phyloP scores from a whole-genome alignment of 2,888 invertebrate species.

The Leucophenga maculata region DNA sequence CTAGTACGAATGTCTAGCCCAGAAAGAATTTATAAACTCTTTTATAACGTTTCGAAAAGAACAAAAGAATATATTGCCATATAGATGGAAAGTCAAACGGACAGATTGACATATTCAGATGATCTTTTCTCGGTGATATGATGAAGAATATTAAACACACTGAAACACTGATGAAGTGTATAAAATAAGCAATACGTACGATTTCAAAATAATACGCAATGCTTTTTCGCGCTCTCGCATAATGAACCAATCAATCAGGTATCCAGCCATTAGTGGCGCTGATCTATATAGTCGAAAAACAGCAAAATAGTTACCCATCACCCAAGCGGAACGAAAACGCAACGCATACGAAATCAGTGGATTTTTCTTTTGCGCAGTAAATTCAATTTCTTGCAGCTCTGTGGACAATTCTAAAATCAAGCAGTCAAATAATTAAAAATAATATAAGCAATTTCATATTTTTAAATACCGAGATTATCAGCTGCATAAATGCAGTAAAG shows the following conservation, averaged over 20 bases:
- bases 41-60: no score
- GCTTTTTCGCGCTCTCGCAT: conserved; percentile 94
- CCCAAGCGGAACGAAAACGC: conserved; percentile 93
- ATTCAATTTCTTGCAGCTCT: conserved; percentile 83
- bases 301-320: conserved; percentile 90
- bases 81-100: no score
- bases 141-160: no score
- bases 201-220: conserved; percentile 93
- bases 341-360: conserved; percentile 89
- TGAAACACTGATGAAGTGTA: no score
- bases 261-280: conserved; percentile 96
- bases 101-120: no score
- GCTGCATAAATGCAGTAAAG: conserved; percentile 98
- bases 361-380: conserved; percentile 86
- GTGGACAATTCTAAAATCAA: conserved; percentile 87
- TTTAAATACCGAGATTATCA: conserved; percentile 89
- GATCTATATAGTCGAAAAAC: conserved; percentile 92
- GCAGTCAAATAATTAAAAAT: neutral
- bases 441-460: neutral
- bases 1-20: no score
- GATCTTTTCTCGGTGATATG: no score
- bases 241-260: conserved; percentile 98
- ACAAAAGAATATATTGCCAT: no score
- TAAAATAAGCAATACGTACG: conserved; percentile 85
- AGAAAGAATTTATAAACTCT: no score